Evolutionary conservation across 23 tunicate species (phyloP), one percentile per base, ranked within the genome.

Genomic region (Botrylloides violaceus): DNA sequence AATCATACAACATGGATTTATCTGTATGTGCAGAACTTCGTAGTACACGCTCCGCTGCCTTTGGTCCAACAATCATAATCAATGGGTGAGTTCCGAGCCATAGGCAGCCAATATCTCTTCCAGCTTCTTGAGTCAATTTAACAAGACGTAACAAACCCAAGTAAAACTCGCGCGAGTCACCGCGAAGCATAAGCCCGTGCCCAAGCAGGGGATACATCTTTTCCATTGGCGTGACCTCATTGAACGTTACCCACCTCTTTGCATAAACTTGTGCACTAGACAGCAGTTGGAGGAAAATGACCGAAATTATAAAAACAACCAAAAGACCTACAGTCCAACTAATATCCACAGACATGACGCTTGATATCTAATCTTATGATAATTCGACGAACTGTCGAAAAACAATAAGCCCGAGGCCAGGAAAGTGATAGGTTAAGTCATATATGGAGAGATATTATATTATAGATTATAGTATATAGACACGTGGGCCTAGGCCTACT

Each of bases 51-150:
- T 90, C 90, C 18, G 79, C 97, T 22, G 91, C 39, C n/a, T 78
- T 82, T 24, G 97, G 97, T 26, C 86, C 92, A 21, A 56, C 24
- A 15, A 79, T 66, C 6, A 38, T 20, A 2, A 90, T 21, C n/a
- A 83, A n/a, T 0, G 97, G 85, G 7, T 65, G 34, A 1, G 97
- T 80, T 4, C 97, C 97, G 26, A 83, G 36, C 97, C 97, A 90
- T 18, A 79, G 0, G 35, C 70, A 63, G 32, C 70, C 70, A 3
- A 63, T 28, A 3, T 63, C 35, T 3, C 70, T 9, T 9, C 53
- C 53, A 7, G 53, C 15, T 43, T 43, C 12, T 15, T 43, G 53
- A 15, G 53, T 7, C 9, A 9, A 43, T 15, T 43, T 43, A 9
- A 43, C 53, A 15, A 43, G 9, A 15, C 53, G 53, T 43, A 43